Evolutionary conservation across 64 coral and sea anemone species (phyloP).

Genomic region (Montipora sp.): DNA sequence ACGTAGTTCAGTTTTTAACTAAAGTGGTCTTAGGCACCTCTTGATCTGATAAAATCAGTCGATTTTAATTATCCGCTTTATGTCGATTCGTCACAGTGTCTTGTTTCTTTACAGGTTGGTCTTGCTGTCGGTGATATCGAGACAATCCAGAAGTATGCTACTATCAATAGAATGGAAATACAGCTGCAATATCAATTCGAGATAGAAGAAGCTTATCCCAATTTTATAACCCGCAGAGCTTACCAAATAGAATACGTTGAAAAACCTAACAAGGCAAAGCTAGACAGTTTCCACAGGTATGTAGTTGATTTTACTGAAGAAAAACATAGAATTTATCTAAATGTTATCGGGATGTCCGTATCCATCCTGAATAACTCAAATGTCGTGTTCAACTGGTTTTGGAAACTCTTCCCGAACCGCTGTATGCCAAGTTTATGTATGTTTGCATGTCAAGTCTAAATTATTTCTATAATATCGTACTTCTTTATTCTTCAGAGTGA

Average conservation of each 20-base stretch:
- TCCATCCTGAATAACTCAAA: no score
- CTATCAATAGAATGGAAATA: constrained; percentile 44
- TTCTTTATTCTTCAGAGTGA: not conserved
- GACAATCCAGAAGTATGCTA: constrained; percentile 33
- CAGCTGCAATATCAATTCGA: constrained; percentile 56
- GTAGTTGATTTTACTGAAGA: not conserved
- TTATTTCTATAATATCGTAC: no score
- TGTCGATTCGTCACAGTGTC: not conserved
- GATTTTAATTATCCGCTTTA: not conserved
- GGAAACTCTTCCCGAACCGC: no score
- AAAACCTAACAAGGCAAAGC: constrained; percentile 40
- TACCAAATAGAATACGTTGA: constrained; percentile 34
- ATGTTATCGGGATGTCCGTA: no score
- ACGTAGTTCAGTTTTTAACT: no score
- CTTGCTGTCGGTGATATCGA: constrained; percentile 65
- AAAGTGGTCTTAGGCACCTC: no score
- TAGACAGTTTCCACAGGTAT: not conserved
- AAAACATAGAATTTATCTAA: no score
- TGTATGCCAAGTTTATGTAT: no score
- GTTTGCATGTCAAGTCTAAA: no score
- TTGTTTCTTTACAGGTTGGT: constrained; percentile 4
- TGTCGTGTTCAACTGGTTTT: no score
- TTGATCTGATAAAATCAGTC: no score
- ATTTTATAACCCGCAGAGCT: constrained; percentile 36
- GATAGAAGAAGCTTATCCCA: constrained; percentile 64